These are phyloP conservation scores for Lipotes vexillifer DNA, from an alignment of 2,113 vertebrate species.

Conservation along the genomic window DNA sequence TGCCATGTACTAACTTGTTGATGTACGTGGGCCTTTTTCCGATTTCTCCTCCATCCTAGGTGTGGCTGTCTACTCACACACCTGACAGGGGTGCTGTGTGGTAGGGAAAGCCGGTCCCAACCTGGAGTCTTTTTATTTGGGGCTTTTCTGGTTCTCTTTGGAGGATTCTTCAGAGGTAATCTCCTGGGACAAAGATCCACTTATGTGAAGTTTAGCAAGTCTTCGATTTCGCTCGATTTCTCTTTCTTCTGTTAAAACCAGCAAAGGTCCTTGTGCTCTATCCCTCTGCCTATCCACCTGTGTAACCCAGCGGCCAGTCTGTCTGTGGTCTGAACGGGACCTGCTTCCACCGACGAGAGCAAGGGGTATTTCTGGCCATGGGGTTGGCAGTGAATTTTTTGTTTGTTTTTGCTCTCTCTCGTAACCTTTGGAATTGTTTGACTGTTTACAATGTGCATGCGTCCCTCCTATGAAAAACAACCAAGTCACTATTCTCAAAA, in stretches of 20 bases:
- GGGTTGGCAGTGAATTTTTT: not conserved
- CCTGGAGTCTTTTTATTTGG: not conserved
- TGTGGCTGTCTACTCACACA: rapidly evolving
- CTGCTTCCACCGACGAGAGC: rapidly evolving
- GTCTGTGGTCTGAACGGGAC: not conserved
- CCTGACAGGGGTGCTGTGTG: rapidly evolving
- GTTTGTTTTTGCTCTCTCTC: not conserved
- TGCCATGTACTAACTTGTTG: rapidly evolving
- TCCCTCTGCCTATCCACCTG: not conserved
- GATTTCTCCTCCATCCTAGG: not conserved
- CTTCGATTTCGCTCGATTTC: not conserved
- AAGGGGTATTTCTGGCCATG: not conserved
- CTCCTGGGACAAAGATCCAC: not conserved
- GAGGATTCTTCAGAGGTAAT: not conserved
- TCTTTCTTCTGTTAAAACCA: not conserved
- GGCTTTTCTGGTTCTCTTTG: not conserved
- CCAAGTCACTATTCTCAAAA: not conserved
- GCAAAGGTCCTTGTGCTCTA: not conserved
- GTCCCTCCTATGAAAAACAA: not conserved
- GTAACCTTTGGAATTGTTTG: not conserved
- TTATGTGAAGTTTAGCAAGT: not conserved
- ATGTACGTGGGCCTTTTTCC: rapidly evolving
- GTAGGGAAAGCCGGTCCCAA: not conserved
- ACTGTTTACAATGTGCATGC: not conserved
- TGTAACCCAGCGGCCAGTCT: rapidly evolving